phyloP scores from a whole-genome alignment of 2,113 vertebrate species.

The Corydoras sp. region DNA sequence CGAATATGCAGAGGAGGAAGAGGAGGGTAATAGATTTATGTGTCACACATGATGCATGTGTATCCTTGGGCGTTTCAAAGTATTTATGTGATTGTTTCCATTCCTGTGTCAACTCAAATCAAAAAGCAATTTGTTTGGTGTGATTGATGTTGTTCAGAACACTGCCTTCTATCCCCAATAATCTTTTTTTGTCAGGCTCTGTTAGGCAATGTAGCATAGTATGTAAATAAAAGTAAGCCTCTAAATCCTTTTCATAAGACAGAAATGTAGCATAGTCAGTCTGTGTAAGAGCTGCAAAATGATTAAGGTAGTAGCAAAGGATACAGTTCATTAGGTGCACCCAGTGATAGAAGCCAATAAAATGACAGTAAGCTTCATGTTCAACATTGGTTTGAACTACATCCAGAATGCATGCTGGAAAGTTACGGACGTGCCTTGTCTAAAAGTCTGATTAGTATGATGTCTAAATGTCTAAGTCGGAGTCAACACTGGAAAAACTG shows the following conservation, averaged over 20 bases:
- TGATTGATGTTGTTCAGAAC: constrained; percentile 39
- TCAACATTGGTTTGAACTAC: no score
- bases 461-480: constrained; percentile 4
- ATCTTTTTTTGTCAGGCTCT: constrained; percentile 27
- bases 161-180: constrained; percentile 12
- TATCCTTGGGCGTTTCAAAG: constrained; percentile 56
- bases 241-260: constrained; percentile 8
- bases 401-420: no score
- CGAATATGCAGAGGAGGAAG: constrained; percentile 2
- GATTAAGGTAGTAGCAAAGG: no score
- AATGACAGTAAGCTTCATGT: no score
- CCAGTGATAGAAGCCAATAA: no score
- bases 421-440: no score
- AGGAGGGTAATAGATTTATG: constrained; percentile 39
- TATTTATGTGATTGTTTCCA: constrained; percentile 38
- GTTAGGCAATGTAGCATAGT: constrained; percentile 3
- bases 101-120: constrained; percentile 11
- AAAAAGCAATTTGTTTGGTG: constrained; percentile 38
- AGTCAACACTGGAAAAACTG: constrained; percentile 22
- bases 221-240: no score
- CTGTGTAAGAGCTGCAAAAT: background rate
- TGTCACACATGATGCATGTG: constrained; percentile 46
- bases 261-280: constrained; percentile 5
- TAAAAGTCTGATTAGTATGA: constrained; percentile 10
- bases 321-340: no score